Percentiles rank a stretch among this genome's conserved stretches.
Evolutionary conservation across 2,797 vertebrate species (phyloP).

Genomic region (Myotis daubentonii): DNA sequence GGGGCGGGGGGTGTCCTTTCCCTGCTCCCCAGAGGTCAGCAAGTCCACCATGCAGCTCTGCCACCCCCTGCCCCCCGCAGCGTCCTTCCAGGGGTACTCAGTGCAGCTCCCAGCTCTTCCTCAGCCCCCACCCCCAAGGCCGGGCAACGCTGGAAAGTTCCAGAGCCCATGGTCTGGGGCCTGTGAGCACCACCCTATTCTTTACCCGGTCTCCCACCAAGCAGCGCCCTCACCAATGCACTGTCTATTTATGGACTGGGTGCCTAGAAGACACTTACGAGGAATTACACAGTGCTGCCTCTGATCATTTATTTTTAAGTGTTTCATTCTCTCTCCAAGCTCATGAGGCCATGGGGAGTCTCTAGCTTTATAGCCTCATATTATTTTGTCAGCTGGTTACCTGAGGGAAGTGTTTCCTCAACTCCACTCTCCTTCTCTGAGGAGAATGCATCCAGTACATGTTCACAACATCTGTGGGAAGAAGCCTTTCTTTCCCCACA

Average conservation of each 20-base stretch:
- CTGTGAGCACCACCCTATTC: neutral
- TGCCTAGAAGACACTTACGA: constrained; percentile 62
- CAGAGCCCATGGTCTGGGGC: neutral
- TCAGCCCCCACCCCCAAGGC: neutral
- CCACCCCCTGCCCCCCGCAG: neutral
- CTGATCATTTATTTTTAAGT: constrained; percentile 22
- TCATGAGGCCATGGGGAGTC: constrained; percentile 52
- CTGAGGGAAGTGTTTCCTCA: constrained; percentile 48
- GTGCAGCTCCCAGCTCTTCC: neutral
- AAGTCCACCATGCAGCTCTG: neutral
- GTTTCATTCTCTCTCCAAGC: constrained; percentile 57
- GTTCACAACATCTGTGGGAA: neutral
- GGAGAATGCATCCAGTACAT: neutral
- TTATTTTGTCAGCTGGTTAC: constrained; percentile 38
- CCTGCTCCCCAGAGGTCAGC: no score
- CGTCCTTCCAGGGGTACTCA: neutral
- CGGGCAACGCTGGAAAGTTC: neutral
- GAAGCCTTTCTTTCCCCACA: neutral
- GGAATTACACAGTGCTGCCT: constrained; percentile 65
- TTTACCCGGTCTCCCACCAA: neutral
- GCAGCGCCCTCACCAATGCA: neutral
- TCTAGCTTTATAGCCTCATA: constrained; percentile 39
- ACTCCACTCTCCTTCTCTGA: neutral
- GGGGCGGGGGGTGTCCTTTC: neutral
- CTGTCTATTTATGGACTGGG: constrained; percentile 24